Evolutionary conservation across 2,888 invertebrate species (phyloP).

Genomic region (Mamestra brassicae): DNA sequence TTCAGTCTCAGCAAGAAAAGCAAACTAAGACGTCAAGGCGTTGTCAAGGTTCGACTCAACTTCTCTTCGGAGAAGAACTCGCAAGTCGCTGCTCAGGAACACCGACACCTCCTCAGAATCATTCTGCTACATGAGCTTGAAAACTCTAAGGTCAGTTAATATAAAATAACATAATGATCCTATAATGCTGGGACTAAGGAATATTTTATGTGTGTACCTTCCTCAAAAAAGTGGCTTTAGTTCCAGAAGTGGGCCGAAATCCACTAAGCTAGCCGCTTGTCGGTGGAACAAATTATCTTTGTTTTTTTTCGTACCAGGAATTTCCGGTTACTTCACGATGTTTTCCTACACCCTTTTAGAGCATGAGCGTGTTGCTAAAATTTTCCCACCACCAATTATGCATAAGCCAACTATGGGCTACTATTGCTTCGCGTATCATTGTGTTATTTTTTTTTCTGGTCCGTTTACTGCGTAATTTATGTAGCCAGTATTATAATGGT

Average conservation of each 20-base stretch:
- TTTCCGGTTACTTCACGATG: neutral
- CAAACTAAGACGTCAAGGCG: constrained; percentile 96
- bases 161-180: neutral
- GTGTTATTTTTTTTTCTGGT: constrained; percentile 78
- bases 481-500: constrained; percentile 13
- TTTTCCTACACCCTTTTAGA: neutral
- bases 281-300: too few relatives aligned
- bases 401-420: neutral
- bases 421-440: neutral
- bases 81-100: constrained; percentile 96
- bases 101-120: constrained; percentile 94
- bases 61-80: constrained; percentile 97
- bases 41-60: constrained; percentile 95
- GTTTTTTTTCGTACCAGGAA: neutral
- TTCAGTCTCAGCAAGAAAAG: constrained; percentile 96
- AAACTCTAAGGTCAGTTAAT: constrained; percentile 91
- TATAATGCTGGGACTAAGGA: neutral
- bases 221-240: too few relatives aligned
- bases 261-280: too few relatives aligned
- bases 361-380: neutral
- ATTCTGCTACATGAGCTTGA: constrained; percentile 95
- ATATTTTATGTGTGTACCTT: neutral
- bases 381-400: neutral
- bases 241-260: too few relatives aligned
- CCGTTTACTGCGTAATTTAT: constrained; percentile 53